Percentiles rank a stretch among this genome's conserved stretches.
These are phyloP conservation scores for Bombycilla garrulus DNA, from an alignment of 2,113 vertebrate species.

Conservation along the genomic window DNA sequence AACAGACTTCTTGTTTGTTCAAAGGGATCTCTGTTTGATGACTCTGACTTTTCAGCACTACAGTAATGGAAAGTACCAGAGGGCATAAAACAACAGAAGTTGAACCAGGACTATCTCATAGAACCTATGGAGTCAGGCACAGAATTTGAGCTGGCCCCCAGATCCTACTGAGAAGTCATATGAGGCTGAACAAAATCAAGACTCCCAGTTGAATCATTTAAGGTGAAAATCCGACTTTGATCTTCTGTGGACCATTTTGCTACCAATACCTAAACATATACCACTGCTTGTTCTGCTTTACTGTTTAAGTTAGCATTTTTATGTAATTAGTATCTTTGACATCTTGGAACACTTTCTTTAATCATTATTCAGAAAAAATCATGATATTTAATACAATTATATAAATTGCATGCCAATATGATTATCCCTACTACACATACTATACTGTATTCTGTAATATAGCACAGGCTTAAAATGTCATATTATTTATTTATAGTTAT, in stretches of 20 bases:
- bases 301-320: no score
- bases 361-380: background rate
- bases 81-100: background rate
- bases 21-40: background rate
- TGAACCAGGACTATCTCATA: background rate
- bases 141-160: background rate
- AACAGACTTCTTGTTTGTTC: background rate
- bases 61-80: background rate
- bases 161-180: rapidly evolving
- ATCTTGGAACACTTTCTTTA: no score
- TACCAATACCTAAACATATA: background rate
- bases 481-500: background rate
- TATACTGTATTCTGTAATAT: background rate
- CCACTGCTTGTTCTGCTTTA: background rate
- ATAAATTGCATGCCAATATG: background rate
- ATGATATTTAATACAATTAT: background rate
- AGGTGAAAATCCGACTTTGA: background rate
- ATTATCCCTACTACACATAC: background rate
- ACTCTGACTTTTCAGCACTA: background rate
- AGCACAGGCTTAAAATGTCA: background rate
- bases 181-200: background rate
- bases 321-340: no score
- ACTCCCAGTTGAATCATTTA: background rate
- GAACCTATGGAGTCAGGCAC: background rate
- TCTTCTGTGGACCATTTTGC: background rate